Evolutionary conservation across 1,140 invertebrate genomes (phyloP).

Genomic region (Sarcophaga bullata): DNA sequence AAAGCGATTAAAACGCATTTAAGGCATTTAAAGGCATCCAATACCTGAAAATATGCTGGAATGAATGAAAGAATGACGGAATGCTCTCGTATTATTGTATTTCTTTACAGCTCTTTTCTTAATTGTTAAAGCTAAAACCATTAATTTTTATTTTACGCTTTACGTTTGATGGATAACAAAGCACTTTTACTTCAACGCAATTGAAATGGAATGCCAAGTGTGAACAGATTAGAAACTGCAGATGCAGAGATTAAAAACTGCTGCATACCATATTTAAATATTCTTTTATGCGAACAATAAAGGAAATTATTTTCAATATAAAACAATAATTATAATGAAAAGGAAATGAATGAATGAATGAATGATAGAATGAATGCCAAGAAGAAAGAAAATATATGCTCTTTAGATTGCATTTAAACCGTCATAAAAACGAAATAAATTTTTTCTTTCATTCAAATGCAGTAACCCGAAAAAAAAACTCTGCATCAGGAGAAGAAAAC

Average conservation of each 20-base stretch:
- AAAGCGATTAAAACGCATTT: too few relatives aligned
- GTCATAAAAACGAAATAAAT: too few relatives aligned
- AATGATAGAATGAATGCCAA: background rate
- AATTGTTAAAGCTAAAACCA: background rate
- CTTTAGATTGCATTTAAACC: too few relatives aligned
- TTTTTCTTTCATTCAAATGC: background rate
- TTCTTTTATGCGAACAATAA: background rate
- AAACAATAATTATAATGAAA: background rate
- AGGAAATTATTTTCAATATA: background rate
- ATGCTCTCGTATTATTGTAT: too few relatives aligned
- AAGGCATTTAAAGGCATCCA: too few relatives aligned
- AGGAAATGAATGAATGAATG: background rate
- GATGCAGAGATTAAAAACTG: too few relatives aligned
- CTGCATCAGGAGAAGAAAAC: too few relatives aligned
- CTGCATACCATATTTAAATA: too few relatives aligned
- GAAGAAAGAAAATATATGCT: background rate
- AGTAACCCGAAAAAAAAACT: background rate
- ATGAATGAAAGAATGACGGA: too few relatives aligned
- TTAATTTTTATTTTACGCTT: background rate
- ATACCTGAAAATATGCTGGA: too few relatives aligned
- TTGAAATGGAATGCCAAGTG: too few relatives aligned
- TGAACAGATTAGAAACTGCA: too few relatives aligned
- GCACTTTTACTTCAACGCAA: background rate
- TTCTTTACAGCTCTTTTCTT: background rate
- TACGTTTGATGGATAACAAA: background rate